phyloP scores from a whole-genome alignment of 2,113 vertebrate genomes.

The Dryoscopus gambensis region DNA sequence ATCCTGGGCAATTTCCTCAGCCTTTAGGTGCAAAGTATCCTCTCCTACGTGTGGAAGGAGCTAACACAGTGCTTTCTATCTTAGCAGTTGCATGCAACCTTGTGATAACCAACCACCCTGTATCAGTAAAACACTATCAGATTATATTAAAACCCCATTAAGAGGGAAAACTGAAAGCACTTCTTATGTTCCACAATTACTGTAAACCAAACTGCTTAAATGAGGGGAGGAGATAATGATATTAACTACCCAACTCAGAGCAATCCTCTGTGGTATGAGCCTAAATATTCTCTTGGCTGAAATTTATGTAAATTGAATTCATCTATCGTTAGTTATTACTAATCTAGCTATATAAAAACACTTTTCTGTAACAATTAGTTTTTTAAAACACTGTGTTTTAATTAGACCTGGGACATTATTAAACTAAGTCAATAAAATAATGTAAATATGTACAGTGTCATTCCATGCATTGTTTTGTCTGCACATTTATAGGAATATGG shows the following conservation, averaged over 20 bases:
- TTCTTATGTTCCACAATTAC: conserved; percentile 88
- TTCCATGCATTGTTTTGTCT: conserved; percentile 34
- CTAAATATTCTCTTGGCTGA: conserved; percentile 90
- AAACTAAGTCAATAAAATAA: conserved; percentile 27
- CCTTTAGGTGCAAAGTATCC: not conserved
- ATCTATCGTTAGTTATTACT: conserved; percentile 92
- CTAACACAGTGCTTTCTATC: not conserved
- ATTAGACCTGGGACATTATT: conserved; percentile 82
- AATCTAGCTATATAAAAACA: conserved; percentile 82
- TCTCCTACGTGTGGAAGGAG: not conserved
- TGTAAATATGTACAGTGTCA: conserved; percentile 77
- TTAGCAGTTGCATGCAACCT: not conserved
- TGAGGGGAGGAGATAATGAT: conserved; percentile 89
- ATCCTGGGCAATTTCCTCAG: not conserved
- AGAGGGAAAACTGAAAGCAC: conserved; percentile 83
- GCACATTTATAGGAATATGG: not conserved
- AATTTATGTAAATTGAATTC: conserved; percentile 99
- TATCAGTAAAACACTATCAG: conserved; percentile 75
- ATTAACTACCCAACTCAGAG: conserved; percentile 94
- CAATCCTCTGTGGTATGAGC: conserved; percentile 91
- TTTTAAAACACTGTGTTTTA: conserved; percentile 86
- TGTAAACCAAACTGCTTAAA: conserved; percentile 88
- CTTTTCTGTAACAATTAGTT: conserved; percentile 92
- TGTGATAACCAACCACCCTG: conserved; percentile 64
- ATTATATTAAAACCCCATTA: conserved; percentile 84